phyloP scores from a whole-genome alignment of 1,140 invertebrate species.

The Magallana angulata region DNA sequence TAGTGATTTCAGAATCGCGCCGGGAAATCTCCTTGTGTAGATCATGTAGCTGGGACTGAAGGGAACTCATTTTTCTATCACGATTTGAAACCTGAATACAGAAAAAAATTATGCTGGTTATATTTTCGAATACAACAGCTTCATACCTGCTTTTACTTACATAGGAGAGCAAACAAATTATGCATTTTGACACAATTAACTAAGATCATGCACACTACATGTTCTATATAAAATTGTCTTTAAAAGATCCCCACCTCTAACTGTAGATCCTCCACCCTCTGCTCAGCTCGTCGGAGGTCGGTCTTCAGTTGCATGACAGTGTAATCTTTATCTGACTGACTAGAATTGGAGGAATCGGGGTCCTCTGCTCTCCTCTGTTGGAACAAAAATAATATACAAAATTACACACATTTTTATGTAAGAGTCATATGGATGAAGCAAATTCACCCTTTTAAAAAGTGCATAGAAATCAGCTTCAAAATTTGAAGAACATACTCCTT shows the following conservation, averaged over 20 bases:
- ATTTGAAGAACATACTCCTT: too few species aligned
- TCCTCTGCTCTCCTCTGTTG: slow-evolving; percentile 46
- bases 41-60: slow-evolving; percentile 72
- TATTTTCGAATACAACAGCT: too few species aligned
- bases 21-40: slow-evolving; percentile 70
- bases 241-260: slow-evolving; percentile 12
- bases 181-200: background rate
- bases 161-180: background rate
- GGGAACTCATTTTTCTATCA: slow-evolving; percentile 69
- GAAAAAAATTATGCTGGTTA: background rate
- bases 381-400: slow-evolving; percentile 3
- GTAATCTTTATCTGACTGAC: slow-evolving; percentile 67
- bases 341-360: slow-evolving; percentile 45
- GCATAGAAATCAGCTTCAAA: too few species aligned
- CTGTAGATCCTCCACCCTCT: slow-evolving; percentile 69
- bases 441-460: too few species aligned
- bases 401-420: background rate
- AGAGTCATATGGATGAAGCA: too few species aligned
- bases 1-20: slow-evolving; percentile 70
- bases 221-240: background rate
- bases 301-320: slow-evolving; percentile 66
- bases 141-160: too few species aligned
- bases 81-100: slow-evolving; percentile 68
- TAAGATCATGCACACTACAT: background rate
- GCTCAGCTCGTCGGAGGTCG: slow-evolving; percentile 69